Percentiles rank a stretch among this genome's conserved stretches.
Conservation (phyloP, 2,113 vertebrate species). For the Pseudorectes ferrugineus region DNA sequence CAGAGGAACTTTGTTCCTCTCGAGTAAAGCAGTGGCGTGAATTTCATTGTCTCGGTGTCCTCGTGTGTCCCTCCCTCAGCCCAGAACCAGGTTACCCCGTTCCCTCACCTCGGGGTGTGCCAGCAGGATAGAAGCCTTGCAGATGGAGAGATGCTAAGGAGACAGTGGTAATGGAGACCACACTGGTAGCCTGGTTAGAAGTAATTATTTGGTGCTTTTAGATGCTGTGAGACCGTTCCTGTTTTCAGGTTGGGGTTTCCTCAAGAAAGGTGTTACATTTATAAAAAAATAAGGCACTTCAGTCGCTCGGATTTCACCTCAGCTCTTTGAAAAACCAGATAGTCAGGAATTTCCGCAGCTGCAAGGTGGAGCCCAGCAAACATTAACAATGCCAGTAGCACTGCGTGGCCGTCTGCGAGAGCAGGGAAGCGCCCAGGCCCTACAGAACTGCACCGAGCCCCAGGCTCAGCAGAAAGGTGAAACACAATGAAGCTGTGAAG, state of each 20-base stretch:
- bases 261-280: neutral
- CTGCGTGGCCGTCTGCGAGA: neutral
- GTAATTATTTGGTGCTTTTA: neutral
- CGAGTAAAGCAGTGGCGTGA: fast-evolving
- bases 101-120: fast-evolving
- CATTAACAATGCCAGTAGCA: neutral
- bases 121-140: neutral
- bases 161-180: neutral
- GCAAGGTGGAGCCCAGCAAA: slow-evolving; percentile 30
- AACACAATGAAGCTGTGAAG: neutral
- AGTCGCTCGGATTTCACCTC: neutral
- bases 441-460: neutral
- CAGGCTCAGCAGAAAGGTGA: neutral
- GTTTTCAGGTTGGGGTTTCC: neutral
- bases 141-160: neutral
- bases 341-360: slow-evolving; percentile 43
- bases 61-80: neutral
- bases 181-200: neutral
- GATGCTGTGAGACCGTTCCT: neutral
- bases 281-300: neutral
- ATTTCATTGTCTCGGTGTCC: neutral
- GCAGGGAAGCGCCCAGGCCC: neutral
- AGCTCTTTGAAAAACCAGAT: slow-evolving; percentile 8
- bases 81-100: neutral
- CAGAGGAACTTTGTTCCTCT: neutral